These are phyloP conservation scores for Aphelenchoides avenae DNA, from an alignment of 1,140 invertebrate genomes.

Conservation along the genomic window DNA sequence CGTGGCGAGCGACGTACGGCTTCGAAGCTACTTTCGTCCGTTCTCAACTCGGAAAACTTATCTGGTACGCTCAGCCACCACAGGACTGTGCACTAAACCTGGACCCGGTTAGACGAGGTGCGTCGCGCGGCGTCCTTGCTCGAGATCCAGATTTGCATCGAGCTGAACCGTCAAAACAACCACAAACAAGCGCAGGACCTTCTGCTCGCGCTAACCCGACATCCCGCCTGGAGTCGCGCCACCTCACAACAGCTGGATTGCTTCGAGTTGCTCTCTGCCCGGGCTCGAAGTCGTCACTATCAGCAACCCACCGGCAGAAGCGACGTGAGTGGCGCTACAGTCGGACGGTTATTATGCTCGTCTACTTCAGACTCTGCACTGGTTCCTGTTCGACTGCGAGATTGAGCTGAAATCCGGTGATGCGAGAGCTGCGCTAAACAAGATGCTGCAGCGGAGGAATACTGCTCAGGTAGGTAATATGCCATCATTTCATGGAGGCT, in stretches of 20 bases:
- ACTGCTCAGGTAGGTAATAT: background rate
- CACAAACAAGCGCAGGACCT: conserved; percentile 5
- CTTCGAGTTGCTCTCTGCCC: conserved; percentile 4
- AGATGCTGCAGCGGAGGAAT: conserved; percentile 4
- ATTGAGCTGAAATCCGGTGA: conserved; percentile 12
- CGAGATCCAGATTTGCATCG: conserved; percentile 13
- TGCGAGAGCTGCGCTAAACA: conserved; percentile 4
- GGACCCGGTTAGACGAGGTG: conserved; percentile 1
- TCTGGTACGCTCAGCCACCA: conserved; percentile 6
- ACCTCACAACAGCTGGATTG: conserved; percentile 4
- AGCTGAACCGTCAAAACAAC: background rate
- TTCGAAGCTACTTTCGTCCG: conserved; percentile 10
- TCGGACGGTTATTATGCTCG: background rate
- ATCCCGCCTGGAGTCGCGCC: conserved; percentile 6
- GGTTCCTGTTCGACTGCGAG: conserved; percentile 7
- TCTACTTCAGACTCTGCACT: conserved; percentile 11
- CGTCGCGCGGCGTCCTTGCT: conserved; percentile 13
- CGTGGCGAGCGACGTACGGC: conserved; percentile 6
- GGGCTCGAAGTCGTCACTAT: no score
- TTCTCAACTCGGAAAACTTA: conserved; percentile 10
- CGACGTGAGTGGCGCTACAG: background rate
- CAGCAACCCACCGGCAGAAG: no score
- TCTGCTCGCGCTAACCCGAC: background rate
- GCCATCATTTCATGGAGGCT: conserved; percentile 1
- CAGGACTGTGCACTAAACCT: background rate